Evolutionary conservation across 2,888 invertebrate genomes (phyloP).

Genomic region (Bugula neritina): DNA sequence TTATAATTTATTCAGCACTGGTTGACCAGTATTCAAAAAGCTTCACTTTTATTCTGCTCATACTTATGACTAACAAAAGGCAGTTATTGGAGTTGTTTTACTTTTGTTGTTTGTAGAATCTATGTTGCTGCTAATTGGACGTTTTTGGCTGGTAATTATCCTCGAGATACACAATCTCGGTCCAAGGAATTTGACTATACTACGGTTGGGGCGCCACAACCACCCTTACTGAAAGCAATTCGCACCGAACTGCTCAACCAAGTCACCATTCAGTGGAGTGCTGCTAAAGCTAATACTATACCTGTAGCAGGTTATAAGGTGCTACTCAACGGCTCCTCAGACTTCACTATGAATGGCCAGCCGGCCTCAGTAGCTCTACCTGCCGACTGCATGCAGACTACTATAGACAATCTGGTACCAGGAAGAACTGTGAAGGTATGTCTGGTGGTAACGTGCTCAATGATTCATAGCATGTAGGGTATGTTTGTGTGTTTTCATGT

Average conservation of each 20-base stretch:
- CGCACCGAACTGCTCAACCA: constrained; percentile 30
- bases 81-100: no score
- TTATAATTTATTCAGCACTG: neutral
- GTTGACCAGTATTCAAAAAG: neutral
- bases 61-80: no score
- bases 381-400: constrained; percentile 39
- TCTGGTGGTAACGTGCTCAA: neutral
- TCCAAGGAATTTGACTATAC: constrained; percentile 49
- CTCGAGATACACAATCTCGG: constrained; percentile 47
- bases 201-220: constrained; percentile 46
- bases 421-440: constrained; percentile 34
- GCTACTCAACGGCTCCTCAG: constrained; percentile 44
- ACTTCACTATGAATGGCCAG: constrained; percentile 16
- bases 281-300: constrained; percentile 38
- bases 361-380: constrained; percentile 2
- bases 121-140: constrained; percentile 50
- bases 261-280: constrained; percentile 47
- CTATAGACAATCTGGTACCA: constrained; percentile 49
- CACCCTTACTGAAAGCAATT: constrained; percentile 37
- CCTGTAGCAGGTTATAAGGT: constrained; percentile 47
- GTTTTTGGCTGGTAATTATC: constrained; percentile 41
- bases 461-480: no score
- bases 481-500: no score
- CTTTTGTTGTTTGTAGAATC: constrained; percentile 41
- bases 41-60: no score